These are phyloP conservation scores for Meloidogyne chitwoodi DNA, from an alignment of 1,140 invertebrate species.

Conservation along the genomic window DNA sequence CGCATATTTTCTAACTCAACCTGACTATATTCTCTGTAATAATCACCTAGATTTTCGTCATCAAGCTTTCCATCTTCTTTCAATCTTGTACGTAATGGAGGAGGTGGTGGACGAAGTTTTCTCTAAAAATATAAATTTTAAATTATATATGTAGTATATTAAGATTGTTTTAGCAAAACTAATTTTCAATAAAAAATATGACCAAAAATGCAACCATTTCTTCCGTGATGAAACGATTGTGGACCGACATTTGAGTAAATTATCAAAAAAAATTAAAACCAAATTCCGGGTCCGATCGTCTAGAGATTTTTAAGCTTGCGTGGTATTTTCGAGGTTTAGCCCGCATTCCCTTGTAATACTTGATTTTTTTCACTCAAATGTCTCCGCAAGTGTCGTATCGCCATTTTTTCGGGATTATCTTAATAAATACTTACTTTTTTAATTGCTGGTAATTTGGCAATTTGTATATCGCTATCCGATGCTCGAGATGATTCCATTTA, in stretches of 20 bases:
- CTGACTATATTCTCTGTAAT: not conserved
- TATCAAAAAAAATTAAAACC: too few relatives aligned
- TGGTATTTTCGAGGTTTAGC: too few relatives aligned
- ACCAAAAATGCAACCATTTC: too few relatives aligned
- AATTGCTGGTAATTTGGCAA: not conserved
- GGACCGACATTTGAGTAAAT: too few relatives aligned
- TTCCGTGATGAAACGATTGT: too few relatives aligned
- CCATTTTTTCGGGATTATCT: too few relatives aligned
- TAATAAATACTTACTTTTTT: not conserved
- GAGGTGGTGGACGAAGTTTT: not conserved
- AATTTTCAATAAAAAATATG: not conserved
- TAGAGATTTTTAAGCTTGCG: too few relatives aligned
- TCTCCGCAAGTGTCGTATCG: too few relatives aligned
- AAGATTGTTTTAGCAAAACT: not conserved
- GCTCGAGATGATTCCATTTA: not conserved
- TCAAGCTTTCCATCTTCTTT: not conserved
- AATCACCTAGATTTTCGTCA: not conserved
- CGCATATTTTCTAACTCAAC: not conserved
- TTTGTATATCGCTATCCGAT: not conserved
- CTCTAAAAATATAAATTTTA: not conserved
- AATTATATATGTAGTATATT: not conserved
- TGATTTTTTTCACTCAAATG: too few relatives aligned
- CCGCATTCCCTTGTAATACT: too few relatives aligned
- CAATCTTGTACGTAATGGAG: not conserved
- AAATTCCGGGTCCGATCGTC: too few relatives aligned